Conservation (phyloP, 2,113 vertebrate species). For the Progne subis region DNA sequence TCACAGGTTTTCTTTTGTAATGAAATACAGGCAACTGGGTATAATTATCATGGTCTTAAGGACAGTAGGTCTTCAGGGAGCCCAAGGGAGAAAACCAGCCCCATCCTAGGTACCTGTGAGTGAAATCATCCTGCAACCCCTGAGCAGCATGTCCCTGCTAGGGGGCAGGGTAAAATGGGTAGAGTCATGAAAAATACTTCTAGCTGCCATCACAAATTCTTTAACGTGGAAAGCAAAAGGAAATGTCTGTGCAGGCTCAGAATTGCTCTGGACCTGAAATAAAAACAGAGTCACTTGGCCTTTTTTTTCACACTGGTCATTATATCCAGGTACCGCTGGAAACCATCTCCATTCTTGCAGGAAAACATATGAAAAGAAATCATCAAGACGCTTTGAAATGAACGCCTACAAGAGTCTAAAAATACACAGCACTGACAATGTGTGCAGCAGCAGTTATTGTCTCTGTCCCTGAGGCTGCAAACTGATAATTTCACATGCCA, state of each 20-base stretch:
- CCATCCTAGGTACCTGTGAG: background rate
- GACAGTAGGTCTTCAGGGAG: background rate
- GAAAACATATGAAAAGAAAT: background rate
- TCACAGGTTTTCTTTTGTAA: background rate
- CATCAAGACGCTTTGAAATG: background rate
- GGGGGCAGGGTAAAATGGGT: background rate
- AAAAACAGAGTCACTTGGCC: background rate
- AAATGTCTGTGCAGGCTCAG: background rate
- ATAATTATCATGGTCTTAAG: background rate
- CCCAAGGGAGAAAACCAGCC: background rate
- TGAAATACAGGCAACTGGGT: background rate
- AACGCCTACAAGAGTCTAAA: constrained; percentile 44
- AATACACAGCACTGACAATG: background rate
- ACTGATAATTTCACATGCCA: background rate
- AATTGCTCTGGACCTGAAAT: background rate
- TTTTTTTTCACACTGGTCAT: background rate
- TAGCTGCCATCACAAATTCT: background rate
- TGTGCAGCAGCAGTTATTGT: constrained; percentile 2
- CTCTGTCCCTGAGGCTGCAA: background rate
- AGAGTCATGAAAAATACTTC: background rate
- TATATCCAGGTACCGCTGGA: background rate
- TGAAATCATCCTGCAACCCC: background rate
- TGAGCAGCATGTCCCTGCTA: background rate
- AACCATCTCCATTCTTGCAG: background rate
- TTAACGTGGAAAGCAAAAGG: background rate